Base-by-base conservation (phyloP, 1,140 invertebrate species). In the Lithobius niger region DNA sequence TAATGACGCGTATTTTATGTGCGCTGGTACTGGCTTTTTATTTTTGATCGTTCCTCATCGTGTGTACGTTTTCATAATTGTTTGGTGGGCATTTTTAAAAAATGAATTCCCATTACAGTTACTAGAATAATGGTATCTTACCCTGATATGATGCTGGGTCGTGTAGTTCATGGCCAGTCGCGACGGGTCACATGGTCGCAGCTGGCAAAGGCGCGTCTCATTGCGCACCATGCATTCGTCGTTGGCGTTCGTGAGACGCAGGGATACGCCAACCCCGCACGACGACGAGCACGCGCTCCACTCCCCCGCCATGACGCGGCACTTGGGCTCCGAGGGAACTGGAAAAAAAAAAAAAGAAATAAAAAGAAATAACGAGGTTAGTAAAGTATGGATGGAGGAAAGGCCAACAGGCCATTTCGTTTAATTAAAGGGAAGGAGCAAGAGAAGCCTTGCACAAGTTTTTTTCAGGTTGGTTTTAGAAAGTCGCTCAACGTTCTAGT, bases 261-360 rank as follows among this genome's bases (percentile, higher is more conserved):
- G 71, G 21, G 80, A 81, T 18, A 79, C 65, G 2, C 82, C 82
- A 18, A 76, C 69, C 18, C 79, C 82, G 62, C 82, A 84, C 3
- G 66, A 64, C 4, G 68, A 70, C 10, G 79, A 80, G 65, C 82
- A 84, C 1, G 67, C 62, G 3, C 76, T 76, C 82, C 82, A 84
- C 27, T 74, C 71, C 3, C 76, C 76, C 28, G 71, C 70, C 55
- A 69, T 66, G 55, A 67, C 69, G 56, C 60, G 53, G 55, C 69
- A 70, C 26, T 60, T 57, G 0, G 66, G 65, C 0, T 56, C 57
- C 55, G 59, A 53, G 22, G 59, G 61, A 19, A 61, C 55, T 59
- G 50, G 63, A 64, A 31, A 54, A 27, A 50, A 24, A 45, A 19
- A 45, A 45, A 45, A 21, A 19, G 3, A 45, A 45, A 4, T 45